A percentile compares a stretch with the other conserved stretches of the same genome.
Conservation (phyloP, 92 coral and sea anemone species). For the Meandrina meandrites region DNA sequence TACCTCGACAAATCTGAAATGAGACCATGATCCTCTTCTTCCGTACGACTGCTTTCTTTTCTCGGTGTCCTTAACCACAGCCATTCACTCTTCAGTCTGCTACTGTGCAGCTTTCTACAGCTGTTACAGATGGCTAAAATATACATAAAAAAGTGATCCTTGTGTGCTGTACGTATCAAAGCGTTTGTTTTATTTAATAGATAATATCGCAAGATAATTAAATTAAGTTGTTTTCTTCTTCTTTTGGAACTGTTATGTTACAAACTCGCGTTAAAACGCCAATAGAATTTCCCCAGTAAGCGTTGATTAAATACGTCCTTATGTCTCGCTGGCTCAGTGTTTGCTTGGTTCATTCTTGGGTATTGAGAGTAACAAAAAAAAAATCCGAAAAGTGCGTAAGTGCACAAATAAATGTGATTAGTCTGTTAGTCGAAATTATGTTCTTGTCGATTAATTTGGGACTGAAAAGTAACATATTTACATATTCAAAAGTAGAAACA, state of each 20-base stretch:
- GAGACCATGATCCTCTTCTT: neutral
- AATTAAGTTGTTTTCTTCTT: too few species aligned
- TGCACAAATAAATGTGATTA: too few species aligned
- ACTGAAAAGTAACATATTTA: too few species aligned
- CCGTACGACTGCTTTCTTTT: neutral
- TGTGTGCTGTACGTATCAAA: neutral
- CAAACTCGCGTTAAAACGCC: too few species aligned
- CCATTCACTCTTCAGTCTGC: conserved; percentile 27
- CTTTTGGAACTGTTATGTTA: neutral
- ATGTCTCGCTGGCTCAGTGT: too few species aligned
- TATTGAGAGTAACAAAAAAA: too few species aligned
- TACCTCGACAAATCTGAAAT: conserved; percentile 10
- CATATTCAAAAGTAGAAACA: neutral
- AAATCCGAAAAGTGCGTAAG: too few species aligned
- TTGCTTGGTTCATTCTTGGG: too few species aligned
- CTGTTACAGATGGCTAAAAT: conserved; percentile 40
- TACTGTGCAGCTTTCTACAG: conserved; percentile 32
- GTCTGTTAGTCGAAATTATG: too few species aligned
- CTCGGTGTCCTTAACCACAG: conserved; percentile 29
- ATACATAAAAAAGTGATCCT: neutral
- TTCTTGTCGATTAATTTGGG: too few species aligned
- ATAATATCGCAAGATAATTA: neutral
- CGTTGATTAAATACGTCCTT: too few species aligned
- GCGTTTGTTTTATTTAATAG: neutral
- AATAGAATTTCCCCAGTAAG: too few species aligned